Evolutionary conservation across 1,140 invertebrate species (phyloP), one percentile per base, ranked within the genome.

Genomic region (Brachionus manjavacas): DNA sequence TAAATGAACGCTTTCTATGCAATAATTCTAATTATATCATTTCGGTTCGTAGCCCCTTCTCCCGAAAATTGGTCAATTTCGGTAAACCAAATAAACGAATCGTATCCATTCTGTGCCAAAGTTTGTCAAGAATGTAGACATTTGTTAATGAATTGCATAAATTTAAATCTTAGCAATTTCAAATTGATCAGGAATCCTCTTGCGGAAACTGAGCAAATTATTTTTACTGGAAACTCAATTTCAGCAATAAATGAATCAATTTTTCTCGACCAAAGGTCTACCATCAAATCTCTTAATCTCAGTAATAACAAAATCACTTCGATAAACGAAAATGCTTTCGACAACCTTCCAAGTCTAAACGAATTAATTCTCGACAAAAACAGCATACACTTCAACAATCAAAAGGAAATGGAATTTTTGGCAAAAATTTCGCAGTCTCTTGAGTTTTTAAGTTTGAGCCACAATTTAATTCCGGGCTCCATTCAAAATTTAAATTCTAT

Each of bases 301-400:
- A 72, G 68, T 9, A 41, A 72, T 16, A 72, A 72, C 68, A 72
- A 72, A 41, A 72, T 72, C 6, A 23, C 4, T 20, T 41, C 68
- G 2, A 39, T 72, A 41, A 39, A 20, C 16, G 14, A 72, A 20
- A 41, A 41, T 16, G 39, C 39, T 72, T 72, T 72, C n/a, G 68
- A 72, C 3, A 72, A 72, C 35, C 16, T 72, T 20, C 68, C 68
- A 7, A 72, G 16, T 41, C 16, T 72, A 72, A 72, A 9, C 31
- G 68, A 72, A 41, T 41, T 72, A n/a, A 72, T 39, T 41, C 35
- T 72, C 31, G 68, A 72, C 41, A 72, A 72, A 35, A 72, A 72
- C 41, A n/a, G 12, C n/a, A 72, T 72, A 39, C 11, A 41, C 2
- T 41, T 72, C 8, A 41, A 6, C 6, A n/a, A 72, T 7, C 11